Base-by-base conservation (phyloP, 2,113 vertebrate species). In the Mobula hypostoma region DNA sequence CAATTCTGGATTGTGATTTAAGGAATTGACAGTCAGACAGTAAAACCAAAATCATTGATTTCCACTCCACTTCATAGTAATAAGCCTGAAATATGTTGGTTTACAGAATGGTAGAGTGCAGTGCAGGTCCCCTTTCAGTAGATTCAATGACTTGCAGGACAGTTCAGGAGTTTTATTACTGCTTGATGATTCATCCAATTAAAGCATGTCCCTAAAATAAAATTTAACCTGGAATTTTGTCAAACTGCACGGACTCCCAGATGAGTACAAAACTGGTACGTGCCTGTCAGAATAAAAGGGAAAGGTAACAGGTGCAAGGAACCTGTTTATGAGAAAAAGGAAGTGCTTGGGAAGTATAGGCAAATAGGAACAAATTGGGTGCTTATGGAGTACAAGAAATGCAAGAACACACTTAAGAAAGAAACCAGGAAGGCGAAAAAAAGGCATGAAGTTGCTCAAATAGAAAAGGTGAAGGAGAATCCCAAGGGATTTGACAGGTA, bases 1-100 rank as follows among this genome's bases (percentile, higher is more conserved):
- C 40, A 83, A 83, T 83, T 56, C 40, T 83, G 15, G 19, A 36
- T 56, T 83, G 80, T 83, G 80, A 83, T 83, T 83, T 83, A 83
- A 40, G 80, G 19, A 83, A 83, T 83, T 56, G 40, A 83, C 80
- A 83, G 12, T 36, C 29, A 0, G 32, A 19, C 32, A 40, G 80
- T 83, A 83, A 83, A 56, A 56, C 40, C 80, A 56, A 83, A 24
- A 56, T 56, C 36, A 56, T 24, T 83, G 40, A 56, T 83, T 24
- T 83, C 40, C 40, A 24, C 80, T 56, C 78, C 72, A 74, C 19
- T 80, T 80, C 32, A 36, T 40, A 83, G 40, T 83, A 48, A 83
- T 21, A 19, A 83, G 40, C 40, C 40, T 83, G 19, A 56, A 80
- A 80, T 80, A 80, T 24, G 17, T 56, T 48, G 80, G 19, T 56